Base-by-base conservation (phyloP, 2,797 vertebrate genomes). In the Sus cebifrons region DNA sequence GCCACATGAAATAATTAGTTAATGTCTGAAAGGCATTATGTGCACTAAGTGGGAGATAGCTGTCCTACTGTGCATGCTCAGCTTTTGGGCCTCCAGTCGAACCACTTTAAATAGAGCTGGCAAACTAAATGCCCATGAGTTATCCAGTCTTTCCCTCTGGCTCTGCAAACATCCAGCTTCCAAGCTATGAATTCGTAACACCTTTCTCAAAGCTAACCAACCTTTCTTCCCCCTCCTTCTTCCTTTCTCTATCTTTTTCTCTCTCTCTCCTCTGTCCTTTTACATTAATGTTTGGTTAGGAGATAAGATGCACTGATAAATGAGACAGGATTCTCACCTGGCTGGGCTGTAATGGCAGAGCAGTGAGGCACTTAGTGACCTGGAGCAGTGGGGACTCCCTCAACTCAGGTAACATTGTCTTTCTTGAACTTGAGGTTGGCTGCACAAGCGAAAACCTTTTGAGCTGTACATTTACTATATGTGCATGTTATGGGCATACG, bases 1-100 rank as follows among this genome's bases (percentile, higher is more conserved):
- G 81, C 86, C 89, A 85, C 75, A 44, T 49, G 93, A 95, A 89
- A 97, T 93, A 95, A 95, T 86, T 86, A 89, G 95, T 74, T 67
- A 89, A 84, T n/a, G 29, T 84, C 44, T 93, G 18, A 36, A 89
- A 96, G n/a, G 89, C 77, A 95, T 93, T 86, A 88, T 86, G 32
- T 91, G 82, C 25, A 91, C 67, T 96, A 95, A 89, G 78, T 89
- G 73, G 83, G 36, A 89, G 81, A 40, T n/a, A 83, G 73, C 68
- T 78, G n/a, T 79, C 73, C 74, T 58, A 88, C 85, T 73, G 58
- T 82, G 71, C 83, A 95, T 32, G 25, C 21, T 89, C 94, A 94
- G 40, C 52, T 54, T 84, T 93, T 6, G 84, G 44, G 89, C 36
- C 49, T 27, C 83, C 79, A 85, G 8, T 13, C 67, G 84, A 87